Evolutionary conservation across 2,888 invertebrate genomes (phyloP).

Genomic region (Eupithecia abbreviata): DNA sequence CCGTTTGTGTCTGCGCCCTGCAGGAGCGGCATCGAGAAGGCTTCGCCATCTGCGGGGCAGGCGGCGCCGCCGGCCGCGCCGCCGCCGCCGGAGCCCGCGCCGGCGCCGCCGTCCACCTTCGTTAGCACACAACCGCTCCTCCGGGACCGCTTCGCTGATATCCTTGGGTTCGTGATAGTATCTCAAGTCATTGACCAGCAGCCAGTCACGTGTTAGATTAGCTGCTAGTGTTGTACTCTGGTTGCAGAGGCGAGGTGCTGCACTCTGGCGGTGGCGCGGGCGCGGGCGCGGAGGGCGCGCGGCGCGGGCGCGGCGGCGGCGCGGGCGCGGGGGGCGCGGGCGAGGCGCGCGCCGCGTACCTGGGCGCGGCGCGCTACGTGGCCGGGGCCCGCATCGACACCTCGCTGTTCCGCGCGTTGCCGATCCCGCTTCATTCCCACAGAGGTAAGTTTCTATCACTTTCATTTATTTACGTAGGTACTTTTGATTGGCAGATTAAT

Average conservation of each 20-base stretch:
- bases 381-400: constrained; percentile 85
- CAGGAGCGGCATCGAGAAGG: constrained; percentile 34
- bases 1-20: background rate
- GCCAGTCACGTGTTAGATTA: too few species aligned
- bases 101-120: constrained; percentile 38
- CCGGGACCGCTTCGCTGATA: constrained; percentile 88
- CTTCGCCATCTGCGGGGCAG: constrained; percentile 37
- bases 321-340: constrained; percentile 36
- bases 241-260: constrained; percentile 29
- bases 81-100: constrained; percentile 36
- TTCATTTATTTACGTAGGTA: background rate
- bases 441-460: constrained; percentile 46
- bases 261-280: constrained; percentile 35
- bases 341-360: constrained; percentile 78
- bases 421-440: constrained; percentile 68
- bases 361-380: constrained; percentile 91
- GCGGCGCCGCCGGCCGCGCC: constrained; percentile 43
- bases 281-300: background rate
- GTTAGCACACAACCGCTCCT: constrained; percentile 44
- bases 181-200: background rate
- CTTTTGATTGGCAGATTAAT: too few species aligned
- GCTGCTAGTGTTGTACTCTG: background rate
- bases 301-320: constrained; percentile 44
- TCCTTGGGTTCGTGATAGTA: constrained; percentile 85
- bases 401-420: constrained; percentile 73